Conservation (phyloP, 92 coral and sea anemone species). For the Montipora capitata region DNA sequence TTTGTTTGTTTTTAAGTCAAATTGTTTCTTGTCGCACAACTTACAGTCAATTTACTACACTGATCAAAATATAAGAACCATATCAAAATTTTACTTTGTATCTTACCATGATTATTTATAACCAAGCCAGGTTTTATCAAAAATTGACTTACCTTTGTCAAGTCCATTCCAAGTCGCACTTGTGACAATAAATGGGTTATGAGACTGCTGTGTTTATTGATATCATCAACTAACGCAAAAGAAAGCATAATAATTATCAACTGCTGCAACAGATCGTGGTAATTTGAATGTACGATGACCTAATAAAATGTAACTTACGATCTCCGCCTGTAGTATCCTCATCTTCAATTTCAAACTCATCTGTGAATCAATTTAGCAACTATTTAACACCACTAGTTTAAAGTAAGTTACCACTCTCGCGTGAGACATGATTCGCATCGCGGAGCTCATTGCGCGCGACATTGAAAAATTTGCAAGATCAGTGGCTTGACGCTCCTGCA, state of each 20-base stretch:
- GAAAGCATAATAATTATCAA: neutral
- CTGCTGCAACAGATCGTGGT: neutral
- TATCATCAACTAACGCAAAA: slow-evolving; percentile 80
- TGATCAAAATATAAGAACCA: too few species aligned
- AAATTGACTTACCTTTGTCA: slow-evolving; percentile 83
- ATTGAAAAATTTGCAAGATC: too few species aligned
- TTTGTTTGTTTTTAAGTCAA: neutral
- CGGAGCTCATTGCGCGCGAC: too few species aligned
- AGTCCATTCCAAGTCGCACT: slow-evolving; percentile 99
- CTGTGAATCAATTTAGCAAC: slow-evolving; percentile 2
- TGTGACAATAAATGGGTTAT: slow-evolving; percentile 96
- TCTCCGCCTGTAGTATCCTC: slow-evolving; percentile 70
- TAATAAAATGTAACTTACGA: slow-evolving; percentile 25
- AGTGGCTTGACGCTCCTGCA: too few species aligned
- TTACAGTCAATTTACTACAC: too few species aligned
- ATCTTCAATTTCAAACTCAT: slow-evolving; percentile 70
- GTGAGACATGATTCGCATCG: too few species aligned
- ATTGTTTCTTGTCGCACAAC: too few species aligned
- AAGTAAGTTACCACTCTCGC: neutral
- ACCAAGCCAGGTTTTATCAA: neutral
- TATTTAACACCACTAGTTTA: neutral
- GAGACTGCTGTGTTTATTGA: slow-evolving; percentile 92
- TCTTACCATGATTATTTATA: too few species aligned
- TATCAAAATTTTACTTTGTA: too few species aligned
- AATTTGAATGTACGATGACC: neutral